A percentile compares a stretch with the other conserved stretches of the same genome.
phyloP scores from a whole-genome alignment of 1,140 invertebrate species.

The Ladona fulva region DNA sequence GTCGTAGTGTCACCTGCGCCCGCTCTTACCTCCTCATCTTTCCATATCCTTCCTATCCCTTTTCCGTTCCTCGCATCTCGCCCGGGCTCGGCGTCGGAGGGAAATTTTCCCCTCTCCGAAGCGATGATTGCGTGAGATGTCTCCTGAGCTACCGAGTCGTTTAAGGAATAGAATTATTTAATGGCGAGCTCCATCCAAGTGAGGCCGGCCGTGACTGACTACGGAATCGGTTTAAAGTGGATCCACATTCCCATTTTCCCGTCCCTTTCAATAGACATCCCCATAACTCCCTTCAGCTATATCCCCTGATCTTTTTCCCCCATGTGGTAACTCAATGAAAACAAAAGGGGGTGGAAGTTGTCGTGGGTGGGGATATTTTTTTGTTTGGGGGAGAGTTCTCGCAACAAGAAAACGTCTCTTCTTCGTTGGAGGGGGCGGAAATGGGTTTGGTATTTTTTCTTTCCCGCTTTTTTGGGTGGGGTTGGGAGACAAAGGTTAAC shows the following conservation, averaged over 20 bases:
- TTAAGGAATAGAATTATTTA: neutral
- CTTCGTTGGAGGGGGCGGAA: neutral
- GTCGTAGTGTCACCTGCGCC: neutral
- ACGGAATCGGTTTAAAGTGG: neutral
- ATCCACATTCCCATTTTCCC: neutral
- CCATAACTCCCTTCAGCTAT: neutral
- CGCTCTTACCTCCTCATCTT: neutral
- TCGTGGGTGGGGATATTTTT: neutral
- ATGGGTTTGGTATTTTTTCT: neutral
- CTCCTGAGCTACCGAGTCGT: neutral
- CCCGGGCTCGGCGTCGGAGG: neutral
- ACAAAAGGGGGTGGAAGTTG: conserved; percentile 1
- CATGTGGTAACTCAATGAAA: neutral
- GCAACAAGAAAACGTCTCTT: neutral
- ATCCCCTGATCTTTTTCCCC: neutral
- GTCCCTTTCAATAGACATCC: neutral
- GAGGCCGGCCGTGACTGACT: neutral
- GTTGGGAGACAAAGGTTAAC: neutral
- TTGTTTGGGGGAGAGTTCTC: neutral
- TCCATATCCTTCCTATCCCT: neutral
- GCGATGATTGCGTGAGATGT: neutral
- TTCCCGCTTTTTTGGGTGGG: neutral
- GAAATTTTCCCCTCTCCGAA: neutral
- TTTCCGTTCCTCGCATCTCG: neutral
- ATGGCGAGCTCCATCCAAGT: neutral